Conservation (phyloP, 2,888 invertebrate genomes). For the Cosmopolites sordidus region DNA sequence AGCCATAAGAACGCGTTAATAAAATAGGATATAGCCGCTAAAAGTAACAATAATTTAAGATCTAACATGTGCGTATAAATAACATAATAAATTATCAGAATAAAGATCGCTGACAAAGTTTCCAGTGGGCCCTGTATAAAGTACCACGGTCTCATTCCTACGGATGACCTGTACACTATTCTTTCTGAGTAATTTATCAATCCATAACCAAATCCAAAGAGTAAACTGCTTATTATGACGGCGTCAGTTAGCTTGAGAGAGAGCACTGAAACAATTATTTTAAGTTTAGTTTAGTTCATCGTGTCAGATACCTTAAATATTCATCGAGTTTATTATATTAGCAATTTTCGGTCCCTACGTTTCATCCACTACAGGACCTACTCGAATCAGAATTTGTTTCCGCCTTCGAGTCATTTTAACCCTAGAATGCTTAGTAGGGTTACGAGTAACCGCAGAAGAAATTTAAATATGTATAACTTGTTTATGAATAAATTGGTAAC, state of each 20-base stretch:
- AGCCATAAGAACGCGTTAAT: conserved; percentile 31
- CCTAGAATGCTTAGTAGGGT: too few species aligned
- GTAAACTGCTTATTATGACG: conserved; percentile 51
- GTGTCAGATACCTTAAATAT: too few species aligned
- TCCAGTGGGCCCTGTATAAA: conserved; percentile 52
- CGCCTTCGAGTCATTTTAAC: too few species aligned
- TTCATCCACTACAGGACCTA: too few species aligned
- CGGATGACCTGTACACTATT: conserved; percentile 49
- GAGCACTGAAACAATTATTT: conserved; percentile 31
- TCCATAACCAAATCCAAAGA: conserved; percentile 53
- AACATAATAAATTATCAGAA: conserved; percentile 42
- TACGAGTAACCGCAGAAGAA: too few species aligned
- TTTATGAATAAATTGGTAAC: too few species aligned
- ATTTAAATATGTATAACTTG: too few species aligned
- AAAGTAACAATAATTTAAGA: conserved; percentile 27
- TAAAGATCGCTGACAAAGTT: conserved; percentile 47
- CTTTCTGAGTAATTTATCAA: conserved; percentile 52
- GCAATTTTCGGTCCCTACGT: too few species aligned
- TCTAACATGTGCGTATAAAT: conserved; percentile 30
- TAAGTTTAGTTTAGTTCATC: too few species aligned
- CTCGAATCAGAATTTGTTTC: too few species aligned
- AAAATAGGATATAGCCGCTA: conserved; percentile 28
- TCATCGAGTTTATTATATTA: too few species aligned
- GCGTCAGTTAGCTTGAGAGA: conserved; percentile 44
- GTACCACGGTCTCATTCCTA: conserved; percentile 52